Conservation (phyloP, 2,797 vertebrate species). For the Enteromius mattozi region DNA sequence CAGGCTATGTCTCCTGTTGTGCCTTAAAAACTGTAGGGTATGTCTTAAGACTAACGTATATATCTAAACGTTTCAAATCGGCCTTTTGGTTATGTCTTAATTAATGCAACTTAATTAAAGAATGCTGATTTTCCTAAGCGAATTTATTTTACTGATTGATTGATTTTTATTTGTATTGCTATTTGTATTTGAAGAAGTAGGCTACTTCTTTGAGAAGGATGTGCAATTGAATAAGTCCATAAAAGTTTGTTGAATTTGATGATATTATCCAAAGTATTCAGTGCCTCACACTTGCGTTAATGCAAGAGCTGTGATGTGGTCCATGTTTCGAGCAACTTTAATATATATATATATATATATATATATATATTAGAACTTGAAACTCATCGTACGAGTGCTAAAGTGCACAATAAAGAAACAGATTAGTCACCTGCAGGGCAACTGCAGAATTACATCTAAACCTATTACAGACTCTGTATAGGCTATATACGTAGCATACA, state of each 20-base stretch:
- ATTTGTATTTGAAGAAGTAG: not conserved
- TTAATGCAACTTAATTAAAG: not conserved
- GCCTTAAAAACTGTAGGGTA: not conserved
- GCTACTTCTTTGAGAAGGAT: not conserved
- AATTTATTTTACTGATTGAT: too few relatives aligned
- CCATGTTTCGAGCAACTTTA: not conserved
- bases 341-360: too few relatives aligned
- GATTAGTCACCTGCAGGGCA: slow-evolving; percentile 6
- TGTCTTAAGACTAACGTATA: not conserved
- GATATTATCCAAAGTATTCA: not conserved
- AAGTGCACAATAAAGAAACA: not conserved
- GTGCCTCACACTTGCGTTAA: not conserved
- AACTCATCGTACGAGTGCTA: not conserved
- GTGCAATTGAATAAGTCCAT: not conserved
- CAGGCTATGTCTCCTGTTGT: not conserved
- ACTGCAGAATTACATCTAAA: not conserved
- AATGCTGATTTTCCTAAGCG: not conserved
- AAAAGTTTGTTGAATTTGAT: not conserved
- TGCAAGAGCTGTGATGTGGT: not conserved
- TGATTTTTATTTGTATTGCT: not conserved
- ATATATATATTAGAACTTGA: not conserved
- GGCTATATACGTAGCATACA: not conserved
- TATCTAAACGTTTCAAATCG: not conserved
- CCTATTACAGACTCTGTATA: not conserved
- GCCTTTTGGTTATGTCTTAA: not conserved